These are phyloP conservation scores for Choloepus hoffmanni DNA, from an alignment of 2,113 vertebrate species.

Conservation along the genomic window DNA sequence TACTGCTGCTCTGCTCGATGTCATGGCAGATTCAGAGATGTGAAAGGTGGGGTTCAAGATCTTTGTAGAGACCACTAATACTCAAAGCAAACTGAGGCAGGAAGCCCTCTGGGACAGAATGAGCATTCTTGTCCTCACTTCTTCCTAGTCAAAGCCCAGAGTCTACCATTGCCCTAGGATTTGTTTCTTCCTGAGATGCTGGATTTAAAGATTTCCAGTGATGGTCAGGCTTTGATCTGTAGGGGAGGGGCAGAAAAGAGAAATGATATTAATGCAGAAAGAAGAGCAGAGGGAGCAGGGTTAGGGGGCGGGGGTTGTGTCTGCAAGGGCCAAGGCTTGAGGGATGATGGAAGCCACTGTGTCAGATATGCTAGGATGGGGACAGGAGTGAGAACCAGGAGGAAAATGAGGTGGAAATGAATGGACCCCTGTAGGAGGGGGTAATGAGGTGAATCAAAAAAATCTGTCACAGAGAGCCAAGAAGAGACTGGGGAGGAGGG, in stretches of 20 bases:
- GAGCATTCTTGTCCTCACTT: neutral
- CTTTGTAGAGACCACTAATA: neutral
- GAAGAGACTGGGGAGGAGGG: neutral
- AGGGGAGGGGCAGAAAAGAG: neutral
- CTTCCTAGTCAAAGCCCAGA: neutral
- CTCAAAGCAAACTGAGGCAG: neutral
- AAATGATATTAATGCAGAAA: neutral
- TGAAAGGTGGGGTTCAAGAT: neutral
- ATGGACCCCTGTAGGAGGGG: slow-evolving; percentile 68
- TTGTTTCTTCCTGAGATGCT: slow-evolving; percentile 54
- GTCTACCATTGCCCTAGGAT: neutral
- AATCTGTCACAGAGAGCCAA: slow-evolving; percentile 72
- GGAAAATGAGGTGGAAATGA: slow-evolving; percentile 80
- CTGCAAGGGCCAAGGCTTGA: neutral
- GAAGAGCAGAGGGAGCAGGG: neutral
- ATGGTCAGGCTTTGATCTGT: slow-evolving; percentile 1
- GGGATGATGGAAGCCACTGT: neutral
- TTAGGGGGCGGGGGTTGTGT: neutral
- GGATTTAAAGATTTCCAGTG: slow-evolving; percentile 56
- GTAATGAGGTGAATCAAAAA: slow-evolving; percentile 77
- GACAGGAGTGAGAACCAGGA: neutral
- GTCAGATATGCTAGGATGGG: neutral
- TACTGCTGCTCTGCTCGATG: neutral
- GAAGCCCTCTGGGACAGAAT: neutral
- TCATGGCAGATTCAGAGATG: neutral